Percentiles rank a stretch among this genome's conserved stretches.
phyloP scores from a whole-genome alignment of 2,797 vertebrate genomes.

The Poeciliopsis paucimaculata region DNA sequence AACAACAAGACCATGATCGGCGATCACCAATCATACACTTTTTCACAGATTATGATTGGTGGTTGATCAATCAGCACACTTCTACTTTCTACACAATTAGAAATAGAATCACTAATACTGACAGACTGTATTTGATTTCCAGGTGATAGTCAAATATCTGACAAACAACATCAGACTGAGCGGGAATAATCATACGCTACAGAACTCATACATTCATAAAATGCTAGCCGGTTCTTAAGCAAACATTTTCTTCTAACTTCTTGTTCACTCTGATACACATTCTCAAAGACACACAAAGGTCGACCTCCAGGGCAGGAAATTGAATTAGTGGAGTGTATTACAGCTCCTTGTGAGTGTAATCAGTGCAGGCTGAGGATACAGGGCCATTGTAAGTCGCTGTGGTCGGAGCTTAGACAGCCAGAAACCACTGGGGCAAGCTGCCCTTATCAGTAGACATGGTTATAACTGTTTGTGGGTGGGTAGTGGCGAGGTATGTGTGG shows the following conservation, averaged over 20 bases:
- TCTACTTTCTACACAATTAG: not conserved
- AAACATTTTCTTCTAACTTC: constrained; percentile 41
- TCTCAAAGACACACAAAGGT: constrained; percentile 49
- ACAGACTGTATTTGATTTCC: not conserved
- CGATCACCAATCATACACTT: too few species aligned
- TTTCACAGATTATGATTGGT: too few species aligned
- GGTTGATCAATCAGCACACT: too few species aligned
- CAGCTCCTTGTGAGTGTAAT: constrained; percentile 78
- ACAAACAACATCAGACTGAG: not conserved
- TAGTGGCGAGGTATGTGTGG: constrained; percentile 54
- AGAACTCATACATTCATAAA: not conserved
- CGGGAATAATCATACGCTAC: not conserved
- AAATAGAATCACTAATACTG: not conserved
- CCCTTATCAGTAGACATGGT: constrained; percentile 76
- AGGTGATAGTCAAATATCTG: not conserved
- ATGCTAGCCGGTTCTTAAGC: constrained; percentile 13
- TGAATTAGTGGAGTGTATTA: constrained; percentile 77
- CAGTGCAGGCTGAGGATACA: constrained; percentile 69
- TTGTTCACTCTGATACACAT: constrained; percentile 30
- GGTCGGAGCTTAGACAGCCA: constrained; percentile 48
- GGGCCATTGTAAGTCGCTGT: constrained; percentile 66
- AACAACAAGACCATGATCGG: too few species aligned
- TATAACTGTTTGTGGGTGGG: constrained; percentile 49
- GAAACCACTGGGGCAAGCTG: constrained; percentile 61
- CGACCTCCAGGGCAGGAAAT: constrained; percentile 75